phyloP scores from a whole-genome alignment of 1,140 invertebrate species.

The Ceratina japonica region DNA sequence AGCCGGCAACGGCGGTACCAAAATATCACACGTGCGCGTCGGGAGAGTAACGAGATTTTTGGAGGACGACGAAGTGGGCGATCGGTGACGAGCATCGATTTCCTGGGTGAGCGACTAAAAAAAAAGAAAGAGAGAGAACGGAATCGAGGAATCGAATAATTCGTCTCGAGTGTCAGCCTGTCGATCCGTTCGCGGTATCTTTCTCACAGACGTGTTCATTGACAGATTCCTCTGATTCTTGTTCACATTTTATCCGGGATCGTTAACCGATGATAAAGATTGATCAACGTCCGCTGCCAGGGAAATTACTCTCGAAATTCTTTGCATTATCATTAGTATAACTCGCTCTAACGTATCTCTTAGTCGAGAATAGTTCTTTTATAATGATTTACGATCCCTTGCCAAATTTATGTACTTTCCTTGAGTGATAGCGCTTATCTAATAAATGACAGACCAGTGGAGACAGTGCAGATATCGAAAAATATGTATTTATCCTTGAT shows the following conservation, averaged over 20 bases:
- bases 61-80: slow-evolving; percentile 51
- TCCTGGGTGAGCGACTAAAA: slow-evolving; percentile 45
- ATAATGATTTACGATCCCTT: too few species aligned
- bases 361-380: too few species aligned
- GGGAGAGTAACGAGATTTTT: slow-evolving; percentile 51
- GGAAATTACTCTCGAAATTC: neutral
- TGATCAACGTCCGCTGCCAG: slow-evolving; percentile 20
- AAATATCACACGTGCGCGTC: slow-evolving; percentile 65
- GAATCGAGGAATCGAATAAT: neutral
- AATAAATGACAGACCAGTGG: too few species aligned
- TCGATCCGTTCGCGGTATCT: neutral
- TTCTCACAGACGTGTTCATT: slow-evolving; percentile 2
- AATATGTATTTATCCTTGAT: too few species aligned
- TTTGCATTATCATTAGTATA: too few species aligned
- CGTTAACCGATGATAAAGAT: slow-evolving; percentile 20
- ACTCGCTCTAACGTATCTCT: too few species aligned
- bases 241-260: slow-evolving; percentile 19
- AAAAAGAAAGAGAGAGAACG: neutral
- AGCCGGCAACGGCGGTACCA: slow-evolving; percentile 50
- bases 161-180: slow-evolving; percentile 8
- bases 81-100: slow-evolving; percentile 46
- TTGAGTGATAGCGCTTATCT: too few species aligned
- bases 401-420: too few species aligned
- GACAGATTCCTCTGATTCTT: slow-evolving; percentile 23
- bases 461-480: too few species aligned